These are phyloP conservation scores for Redunca redunca DNA, from an alignment of 2,113 vertebrate genomes.

Conservation along the genomic window DNA sequence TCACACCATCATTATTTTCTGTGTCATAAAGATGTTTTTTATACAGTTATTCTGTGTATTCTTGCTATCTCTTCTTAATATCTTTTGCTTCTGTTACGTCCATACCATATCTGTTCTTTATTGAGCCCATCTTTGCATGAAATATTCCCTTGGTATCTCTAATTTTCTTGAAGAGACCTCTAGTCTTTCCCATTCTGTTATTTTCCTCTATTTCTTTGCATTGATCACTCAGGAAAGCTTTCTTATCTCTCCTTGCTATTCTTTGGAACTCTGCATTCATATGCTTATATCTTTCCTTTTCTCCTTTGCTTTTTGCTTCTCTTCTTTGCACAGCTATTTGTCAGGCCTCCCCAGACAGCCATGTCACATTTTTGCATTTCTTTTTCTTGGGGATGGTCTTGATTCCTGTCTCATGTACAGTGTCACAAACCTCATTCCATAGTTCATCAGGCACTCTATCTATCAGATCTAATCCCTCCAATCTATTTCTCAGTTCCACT, in stretches of 20 bases:
- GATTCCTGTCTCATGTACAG: background rate
- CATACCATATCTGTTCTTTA: background rate
- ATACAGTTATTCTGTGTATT: background rate
- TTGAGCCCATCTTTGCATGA: background rate
- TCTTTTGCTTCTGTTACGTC: background rate
- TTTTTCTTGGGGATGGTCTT: background rate
- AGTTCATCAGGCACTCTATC: background rate
- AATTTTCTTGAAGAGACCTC: background rate
- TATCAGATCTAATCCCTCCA: background rate
- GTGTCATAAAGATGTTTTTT: background rate
- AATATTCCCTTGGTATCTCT: background rate
- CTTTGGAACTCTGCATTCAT: background rate
- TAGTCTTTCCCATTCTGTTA: background rate
- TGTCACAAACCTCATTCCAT: background rate
- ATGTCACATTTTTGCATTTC: background rate
- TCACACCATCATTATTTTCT: background rate
- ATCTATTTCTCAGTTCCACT: background rate
- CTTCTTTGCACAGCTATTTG: background rate
- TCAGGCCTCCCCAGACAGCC: background rate
- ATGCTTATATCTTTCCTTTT: background rate
- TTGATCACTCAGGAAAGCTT: background rate
- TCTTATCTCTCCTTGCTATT: background rate
- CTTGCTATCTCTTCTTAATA: background rate
- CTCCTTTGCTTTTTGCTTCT: background rate
- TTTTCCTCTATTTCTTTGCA: background rate